phyloP scores from a whole-genome alignment of 2,113 vertebrate genomes.

The Manacus vitellinus region DNA sequence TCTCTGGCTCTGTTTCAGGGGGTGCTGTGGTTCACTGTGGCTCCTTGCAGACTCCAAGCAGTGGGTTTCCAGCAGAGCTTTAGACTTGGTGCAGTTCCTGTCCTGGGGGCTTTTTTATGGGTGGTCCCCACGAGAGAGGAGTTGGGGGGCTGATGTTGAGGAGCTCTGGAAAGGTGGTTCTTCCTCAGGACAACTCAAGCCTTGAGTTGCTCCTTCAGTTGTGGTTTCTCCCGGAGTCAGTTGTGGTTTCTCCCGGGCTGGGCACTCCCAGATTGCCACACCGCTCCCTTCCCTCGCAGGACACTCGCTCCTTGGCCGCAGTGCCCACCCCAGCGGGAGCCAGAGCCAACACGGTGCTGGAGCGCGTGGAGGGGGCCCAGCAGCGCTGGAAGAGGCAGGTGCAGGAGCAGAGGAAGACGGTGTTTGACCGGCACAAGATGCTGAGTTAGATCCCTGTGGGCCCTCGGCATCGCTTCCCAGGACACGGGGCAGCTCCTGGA shows the following conservation, averaged over 20 bases:
- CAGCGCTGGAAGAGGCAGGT: constrained; percentile 97
- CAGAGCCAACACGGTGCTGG: constrained; percentile 89
- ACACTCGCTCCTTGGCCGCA: constrained; percentile 73
- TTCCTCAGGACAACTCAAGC: background rate
- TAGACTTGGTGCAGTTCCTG: background rate
- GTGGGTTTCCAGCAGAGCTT: background rate
- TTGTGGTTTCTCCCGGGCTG: background rate
- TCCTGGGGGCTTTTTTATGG: background rate
- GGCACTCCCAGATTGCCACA: background rate
- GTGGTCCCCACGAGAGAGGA: background rate
- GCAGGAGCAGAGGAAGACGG: constrained; percentile 94
- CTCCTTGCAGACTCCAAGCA: background rate
- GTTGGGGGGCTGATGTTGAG: background rate
- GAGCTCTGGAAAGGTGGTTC: background rate
- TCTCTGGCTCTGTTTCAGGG: accelerated
- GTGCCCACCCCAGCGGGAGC: background rate
- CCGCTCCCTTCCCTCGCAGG: constrained; percentile 65
- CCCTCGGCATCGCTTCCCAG: background rate
- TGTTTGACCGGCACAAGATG: constrained; percentile 96
- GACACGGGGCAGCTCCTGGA: background rate
- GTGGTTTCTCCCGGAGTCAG: background rate
- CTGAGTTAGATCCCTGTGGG: constrained; percentile 80
- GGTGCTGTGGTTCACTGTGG: background rate
- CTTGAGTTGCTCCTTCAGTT: background rate
- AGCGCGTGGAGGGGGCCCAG: constrained; percentile 92